These are phyloP conservation scores for Lordiphosa mommai DNA, from an alignment of 1,140 invertebrate species.

Conservation along the genomic window DNA sequence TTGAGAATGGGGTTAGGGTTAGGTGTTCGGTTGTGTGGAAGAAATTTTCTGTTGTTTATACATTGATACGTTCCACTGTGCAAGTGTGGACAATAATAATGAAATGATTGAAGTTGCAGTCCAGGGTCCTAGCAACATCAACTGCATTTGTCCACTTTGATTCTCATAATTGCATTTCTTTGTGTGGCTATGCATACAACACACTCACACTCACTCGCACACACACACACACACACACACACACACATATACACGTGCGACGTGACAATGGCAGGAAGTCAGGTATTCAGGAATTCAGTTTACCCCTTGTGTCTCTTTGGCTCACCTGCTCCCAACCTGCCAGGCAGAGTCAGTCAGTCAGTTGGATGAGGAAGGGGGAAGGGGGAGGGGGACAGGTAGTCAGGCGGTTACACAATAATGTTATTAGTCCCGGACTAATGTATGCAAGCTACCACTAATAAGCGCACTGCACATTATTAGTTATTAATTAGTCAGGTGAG, in stretches of 20 bases:
- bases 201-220: no score
- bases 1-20: no score
- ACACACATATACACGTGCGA: neutral
- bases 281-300: conserved; percentile 4
- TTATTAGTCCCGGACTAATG: conserved; percentile 66
- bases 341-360: neutral
- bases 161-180: conserved; percentile 74
- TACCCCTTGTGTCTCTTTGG: neutral
- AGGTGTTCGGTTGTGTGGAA: no score
- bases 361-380: neutral
- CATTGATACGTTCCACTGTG: no score
- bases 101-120: no score
- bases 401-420: conserved; percentile 45
- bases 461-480: conserved; percentile 76
- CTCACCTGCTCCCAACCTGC: neutral
- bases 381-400: neutral
- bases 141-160: conserved; percentile 71
- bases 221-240: no score
- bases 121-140: conserved; percentile 1
- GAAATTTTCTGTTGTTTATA: no score
- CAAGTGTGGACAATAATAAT: no score
- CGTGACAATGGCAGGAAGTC: conserved; percentile 43
- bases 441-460: conserved; percentile 63
- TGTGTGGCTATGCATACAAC: conserved; percentile 18
- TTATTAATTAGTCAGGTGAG: conserved; percentile 67